Base-by-base conservation (phyloP, 1,140 invertebrate species). In the Colletes gigas region DNA sequence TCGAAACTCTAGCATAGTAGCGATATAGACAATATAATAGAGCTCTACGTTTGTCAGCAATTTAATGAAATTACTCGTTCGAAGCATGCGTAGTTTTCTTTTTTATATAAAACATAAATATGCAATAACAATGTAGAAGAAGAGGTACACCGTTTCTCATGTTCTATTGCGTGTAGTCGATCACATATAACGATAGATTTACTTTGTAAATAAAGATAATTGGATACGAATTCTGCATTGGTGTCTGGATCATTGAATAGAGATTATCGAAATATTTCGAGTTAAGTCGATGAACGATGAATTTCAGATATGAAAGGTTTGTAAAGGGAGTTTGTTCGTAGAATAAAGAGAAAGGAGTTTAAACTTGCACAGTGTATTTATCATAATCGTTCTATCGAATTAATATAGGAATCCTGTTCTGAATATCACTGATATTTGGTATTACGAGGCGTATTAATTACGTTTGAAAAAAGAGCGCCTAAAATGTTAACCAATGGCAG, bases 181-280 rank as follows among this genome's bases (percentile, higher is more conserved):
- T 14, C 15, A 10, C 39, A 72, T 55, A 78, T 0, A 30, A 72
- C 15, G n/a, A 72, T 71, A 70, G 30, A 39, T 39, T 78, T 78
- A 73, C 50, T 55, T 73, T 79, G 77, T 79, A 79, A 73, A 79
- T 79, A 79, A 79, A 79, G 17, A 57, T 57, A 73, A 73, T 66
- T 73, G 70, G 14, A 66, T 78, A 78, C 76, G 12, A 72, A 65
- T 52, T 12, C 10, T 50, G 17, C 4, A 57, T 44, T 44, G 39
- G 4, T 30, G 14, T 63, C 10, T 63, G 30, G 41, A 50, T 63
- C 2, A 21, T 30, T 30, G 30, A 30, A 30, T 30, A 30, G 30
- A 30, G 2, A 30, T 30, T 30, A 30, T 30, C 30, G 30, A 30
- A 30, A 2, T 30, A 30, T 2, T 30, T 30, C 30, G 30, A 30